Evolutionary conservation across 2,113 vertebrate genomes (phyloP), one percentile per base, ranked within the genome.

Genomic region (Gobius niger): DNA sequence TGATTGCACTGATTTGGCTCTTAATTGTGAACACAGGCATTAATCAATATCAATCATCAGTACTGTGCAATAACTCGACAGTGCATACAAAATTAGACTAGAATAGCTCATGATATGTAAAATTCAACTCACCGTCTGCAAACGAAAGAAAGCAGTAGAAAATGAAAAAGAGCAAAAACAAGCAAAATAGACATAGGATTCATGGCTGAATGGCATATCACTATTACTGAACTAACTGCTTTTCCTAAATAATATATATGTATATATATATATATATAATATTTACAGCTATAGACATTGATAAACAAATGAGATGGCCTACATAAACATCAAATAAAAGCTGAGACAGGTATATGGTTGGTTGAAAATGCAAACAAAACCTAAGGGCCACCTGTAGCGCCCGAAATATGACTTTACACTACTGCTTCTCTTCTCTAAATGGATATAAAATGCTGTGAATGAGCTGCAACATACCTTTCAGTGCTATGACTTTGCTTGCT

Each of bases 51-150:
- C 42, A 15, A 54, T 63, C 63, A 68, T 78, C 69, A 73, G 57
- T 70, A 75, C 46, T 80, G 82, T 87, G 85, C 82, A 90, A 63
- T 87, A 78, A 85, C 78, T 75, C 85, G 82, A 87, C 81, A 87
- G 94, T 95, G 92, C 92, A 88, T 80, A 94, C 95, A 96, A 91
- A 87, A 94, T 88, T 92, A 89, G 91, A 93, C 89, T 92, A 92
- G 88, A 84, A 97, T 86, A 96, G 96, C 93, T 94, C 91, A 92
- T 93, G 91, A 92, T 90, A 93, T 79, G 87, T 90, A 95, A 92
- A 88, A 85, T 91, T 93, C 90, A 98, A 99, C 98, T 99, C 96
- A 99, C 97, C 97, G 94, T 99, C 98, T 99, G 96, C 95, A 98
- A 95, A 98, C 89, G 93, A 95, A 98, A 98, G 98, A 96, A 94